Evolutionary conservation across 2,797 vertebrate genomes (phyloP).

Genomic region (Rhincodon typus): DNA sequence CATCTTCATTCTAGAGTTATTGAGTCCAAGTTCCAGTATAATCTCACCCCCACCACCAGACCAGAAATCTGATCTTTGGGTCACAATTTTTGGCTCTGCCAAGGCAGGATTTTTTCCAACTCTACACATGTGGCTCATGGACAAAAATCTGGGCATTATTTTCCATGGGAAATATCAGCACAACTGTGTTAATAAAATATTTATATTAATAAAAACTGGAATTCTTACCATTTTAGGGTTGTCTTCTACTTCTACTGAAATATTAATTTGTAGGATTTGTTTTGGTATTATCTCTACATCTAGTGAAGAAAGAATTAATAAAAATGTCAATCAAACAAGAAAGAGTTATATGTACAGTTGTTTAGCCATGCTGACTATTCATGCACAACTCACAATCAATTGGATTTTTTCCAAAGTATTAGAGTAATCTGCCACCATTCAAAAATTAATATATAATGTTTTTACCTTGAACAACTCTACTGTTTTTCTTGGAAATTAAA

Average conservation of each 20-base stretch:
- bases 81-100: too few species aligned
- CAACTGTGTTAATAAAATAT: too few species aligned
- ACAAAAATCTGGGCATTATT: background rate
- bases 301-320: slow-evolving; percentile 1
- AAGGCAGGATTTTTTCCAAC: background rate
- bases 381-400: background rate
- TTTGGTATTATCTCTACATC: background rate
- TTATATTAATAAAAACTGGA: background rate
- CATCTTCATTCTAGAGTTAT: too few species aligned
- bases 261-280: slow-evolving; percentile 5
- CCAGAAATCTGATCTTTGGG: too few species aligned
- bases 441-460: background rate
- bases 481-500: background rate
- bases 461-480: background rate
- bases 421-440: background rate
- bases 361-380: background rate
- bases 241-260: background rate
- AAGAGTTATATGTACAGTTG: background rate
- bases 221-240: background rate
- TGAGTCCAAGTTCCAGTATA: too few species aligned
- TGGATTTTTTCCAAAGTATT: background rate
- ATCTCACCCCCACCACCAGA: too few species aligned
- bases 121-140: background rate
- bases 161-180: background rate
- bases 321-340: background rate